Evolutionary conservation across 2,888 invertebrate genomes (phyloP).

Genomic region (Smittia aterrima): DNA sequence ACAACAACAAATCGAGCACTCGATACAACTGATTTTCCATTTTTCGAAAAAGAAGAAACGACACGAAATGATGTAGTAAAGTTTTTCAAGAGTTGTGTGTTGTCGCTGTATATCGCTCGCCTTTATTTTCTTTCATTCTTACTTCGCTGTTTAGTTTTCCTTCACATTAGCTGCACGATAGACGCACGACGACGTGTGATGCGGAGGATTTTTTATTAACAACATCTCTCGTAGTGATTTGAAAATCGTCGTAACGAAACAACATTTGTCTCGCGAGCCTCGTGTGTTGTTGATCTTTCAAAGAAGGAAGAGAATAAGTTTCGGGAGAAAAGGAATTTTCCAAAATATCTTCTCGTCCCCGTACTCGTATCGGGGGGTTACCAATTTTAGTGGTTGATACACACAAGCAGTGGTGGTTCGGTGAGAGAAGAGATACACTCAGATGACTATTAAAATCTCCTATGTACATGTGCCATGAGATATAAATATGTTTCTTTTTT

Average conservation of each 20-base stretch:
- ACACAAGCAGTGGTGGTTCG: neutral
- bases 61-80: conserved; percentile 13
- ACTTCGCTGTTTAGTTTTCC: conserved; percentile 34
- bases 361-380: neutral
- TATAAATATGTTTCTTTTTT: conserved; percentile 22
- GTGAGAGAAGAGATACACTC: conserved; percentile 33
- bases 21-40: conserved; percentile 29
- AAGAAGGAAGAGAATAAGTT: neutral
- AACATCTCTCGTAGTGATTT: neutral
- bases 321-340: conserved; percentile 17
- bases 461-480: conserved; percentile 38
- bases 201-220: neutral
- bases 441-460: conserved; percentile 38
- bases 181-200: conserved; percentile 35
- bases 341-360: neutral
- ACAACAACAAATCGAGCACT: conserved; percentile 1
- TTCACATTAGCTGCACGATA: conserved; percentile 38
- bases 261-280: conserved; percentile 9
- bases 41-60: neutral
- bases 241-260: neutral
- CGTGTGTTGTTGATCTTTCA: conserved; percentile 14
- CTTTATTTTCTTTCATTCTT: conserved; percentile 8
- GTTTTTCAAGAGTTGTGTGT: conserved; percentile 21
- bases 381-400: conserved; percentile 22
- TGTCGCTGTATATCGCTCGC: conserved; percentile 20